A percentile compares a stretch with the other conserved stretches of the same genome.
Evolutionary conservation across 2,888 invertebrate species (phyloP).

Genomic region (Corbicula japonica): DNA sequence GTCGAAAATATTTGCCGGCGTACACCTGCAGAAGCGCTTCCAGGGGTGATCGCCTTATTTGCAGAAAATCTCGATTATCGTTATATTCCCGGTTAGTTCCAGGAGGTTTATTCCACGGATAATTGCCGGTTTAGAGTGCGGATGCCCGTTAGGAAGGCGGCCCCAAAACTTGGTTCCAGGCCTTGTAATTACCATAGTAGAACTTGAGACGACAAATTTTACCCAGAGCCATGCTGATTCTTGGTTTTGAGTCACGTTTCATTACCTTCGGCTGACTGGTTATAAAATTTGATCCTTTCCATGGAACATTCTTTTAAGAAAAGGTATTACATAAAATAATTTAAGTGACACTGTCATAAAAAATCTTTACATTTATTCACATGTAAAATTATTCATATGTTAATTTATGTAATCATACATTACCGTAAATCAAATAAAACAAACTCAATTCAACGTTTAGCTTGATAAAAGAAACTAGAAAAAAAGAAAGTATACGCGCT

Average conservation of each 20-base stretch:
- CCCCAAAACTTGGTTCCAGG: slow-evolving; percentile 48
- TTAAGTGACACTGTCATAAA: too few relatives aligned
- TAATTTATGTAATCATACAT: too few relatives aligned
- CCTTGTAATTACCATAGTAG: slow-evolving; percentile 56
- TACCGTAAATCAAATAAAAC: too few relatives aligned
- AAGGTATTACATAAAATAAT: too few relatives aligned
- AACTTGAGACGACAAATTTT: slow-evolving; percentile 49
- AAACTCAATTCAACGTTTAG: too few relatives aligned
- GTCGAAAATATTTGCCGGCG: slow-evolving; percentile 46
- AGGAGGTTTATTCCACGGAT: slow-evolving; percentile 28
- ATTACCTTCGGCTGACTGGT: slow-evolving; percentile 28
- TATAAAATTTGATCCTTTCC: slow-evolving; percentile 28
- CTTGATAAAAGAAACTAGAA: too few relatives aligned
- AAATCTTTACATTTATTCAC: too few relatives aligned
- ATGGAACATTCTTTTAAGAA: neutral
- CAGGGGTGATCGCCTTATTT: slow-evolving; percentile 25
- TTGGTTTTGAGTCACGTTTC: slow-evolving; percentile 45
- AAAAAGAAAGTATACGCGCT: too few relatives aligned
- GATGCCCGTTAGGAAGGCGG: slow-evolving; percentile 58
- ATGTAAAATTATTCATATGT: too few relatives aligned
- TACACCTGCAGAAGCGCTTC: slow-evolving; percentile 56
- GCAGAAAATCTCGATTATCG: slow-evolving; percentile 17
- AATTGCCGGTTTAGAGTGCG: slow-evolving; percentile 57
- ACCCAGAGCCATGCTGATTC: slow-evolving; percentile 33
- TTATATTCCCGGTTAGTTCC: slow-evolving; percentile 13